Conservation (phyloP, 2,888 invertebrate species). For the Sminthurinus aureus region DNA sequence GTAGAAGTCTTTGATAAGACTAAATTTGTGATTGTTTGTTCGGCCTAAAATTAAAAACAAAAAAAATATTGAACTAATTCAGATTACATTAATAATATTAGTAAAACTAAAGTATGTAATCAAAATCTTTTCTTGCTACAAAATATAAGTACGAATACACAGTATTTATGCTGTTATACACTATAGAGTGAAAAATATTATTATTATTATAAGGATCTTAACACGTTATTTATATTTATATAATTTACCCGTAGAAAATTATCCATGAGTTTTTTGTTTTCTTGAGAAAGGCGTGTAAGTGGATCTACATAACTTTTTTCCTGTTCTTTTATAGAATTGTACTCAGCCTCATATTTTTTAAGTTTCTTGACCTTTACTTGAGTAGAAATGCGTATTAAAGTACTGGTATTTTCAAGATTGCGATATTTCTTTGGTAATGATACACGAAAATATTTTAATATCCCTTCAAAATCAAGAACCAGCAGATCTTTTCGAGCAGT, state of each 20-base stretch:
- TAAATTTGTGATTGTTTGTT: conserved; percentile 69
- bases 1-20: conserved; percentile 62
- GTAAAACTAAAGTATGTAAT: no score
- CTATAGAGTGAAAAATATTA: no score
- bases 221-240: no score
- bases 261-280: conserved; percentile 66
- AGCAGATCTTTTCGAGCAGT: conserved; percentile 88
- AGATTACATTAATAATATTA: no score
- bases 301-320: conserved; percentile 61
- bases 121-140: no score
- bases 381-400: conserved; percentile 89
- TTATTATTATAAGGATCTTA: no score
- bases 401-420: conserved; percentile 85
- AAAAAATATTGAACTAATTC: no score
- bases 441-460: conserved; percentile 97
- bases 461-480: conserved; percentile 95
- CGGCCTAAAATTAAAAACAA: conserved; percentile 55
- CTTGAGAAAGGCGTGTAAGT: conserved; percentile 61
- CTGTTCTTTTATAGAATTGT: conserved; percentile 72
- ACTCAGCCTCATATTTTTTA: conserved; percentile 94
- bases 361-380: conserved; percentile 91
- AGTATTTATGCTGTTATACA: no score
- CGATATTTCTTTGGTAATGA: conserved; percentile 96
- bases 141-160: no score
- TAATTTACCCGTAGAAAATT: conserved; percentile 67